A percentile compares a stretch with the other conserved stretches of the same genome.
Evolutionary conservation across 2,888 invertebrate species (phyloP).

Genomic region (Stramonita haemastoma): DNA sequence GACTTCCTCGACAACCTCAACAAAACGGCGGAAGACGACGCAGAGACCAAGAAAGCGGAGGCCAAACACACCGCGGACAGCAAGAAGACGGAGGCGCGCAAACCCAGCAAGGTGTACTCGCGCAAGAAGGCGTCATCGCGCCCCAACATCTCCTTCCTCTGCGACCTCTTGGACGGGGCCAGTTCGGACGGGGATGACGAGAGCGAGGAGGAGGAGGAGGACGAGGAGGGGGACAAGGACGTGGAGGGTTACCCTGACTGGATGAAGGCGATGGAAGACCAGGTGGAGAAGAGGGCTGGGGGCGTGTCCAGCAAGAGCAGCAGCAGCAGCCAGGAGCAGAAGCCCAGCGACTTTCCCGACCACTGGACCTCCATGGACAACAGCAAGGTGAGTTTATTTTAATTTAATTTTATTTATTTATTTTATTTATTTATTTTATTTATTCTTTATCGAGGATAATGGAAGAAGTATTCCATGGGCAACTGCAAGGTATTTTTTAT

Average conservation of each 20-base stretch:
- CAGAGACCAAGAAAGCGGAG: not conserved
- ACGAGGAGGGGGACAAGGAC: not conserved
- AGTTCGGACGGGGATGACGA: conserved; percentile 8
- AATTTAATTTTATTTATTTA: no score
- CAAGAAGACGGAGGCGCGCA: not conserved
- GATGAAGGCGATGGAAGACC: not conserved
- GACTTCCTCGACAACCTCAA: conserved; percentile 55
- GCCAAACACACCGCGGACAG: not conserved
- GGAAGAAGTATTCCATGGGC: no score
- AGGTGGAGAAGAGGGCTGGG: not conserved
- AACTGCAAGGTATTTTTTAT: no score
- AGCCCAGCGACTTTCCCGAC: conserved; percentile 57
- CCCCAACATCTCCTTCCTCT: not conserved
- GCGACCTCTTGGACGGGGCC: not conserved
- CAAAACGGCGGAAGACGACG: not conserved
- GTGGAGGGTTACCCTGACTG: not conserved
- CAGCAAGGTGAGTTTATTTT: conserved; percentile 53
- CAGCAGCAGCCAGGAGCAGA: conserved; percentile 20
- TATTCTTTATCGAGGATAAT: no score
- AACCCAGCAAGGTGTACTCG: not conserved
- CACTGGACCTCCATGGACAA: conserved; percentile 65
- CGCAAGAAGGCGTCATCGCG: not conserved
- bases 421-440: no score
- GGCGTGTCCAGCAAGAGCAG: not conserved
- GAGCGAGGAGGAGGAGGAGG: not conserved